Conservation (phyloP, 2,113 vertebrate genomes). For the Macquaria australasica region DNA sequence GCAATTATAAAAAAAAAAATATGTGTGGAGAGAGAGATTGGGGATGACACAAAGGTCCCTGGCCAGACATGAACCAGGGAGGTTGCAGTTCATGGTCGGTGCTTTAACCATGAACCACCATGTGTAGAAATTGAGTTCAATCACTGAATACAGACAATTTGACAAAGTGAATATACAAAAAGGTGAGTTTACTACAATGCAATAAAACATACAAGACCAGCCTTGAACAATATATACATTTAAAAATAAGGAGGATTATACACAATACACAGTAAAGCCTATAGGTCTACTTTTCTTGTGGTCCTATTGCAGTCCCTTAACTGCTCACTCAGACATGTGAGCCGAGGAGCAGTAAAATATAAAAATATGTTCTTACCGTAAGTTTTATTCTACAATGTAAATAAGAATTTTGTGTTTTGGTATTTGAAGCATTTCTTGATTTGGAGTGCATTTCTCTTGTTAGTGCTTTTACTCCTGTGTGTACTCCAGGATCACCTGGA, state of each 20-base stretch:
- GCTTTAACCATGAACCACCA: background rate
- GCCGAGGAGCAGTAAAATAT: background rate
- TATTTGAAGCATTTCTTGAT: background rate
- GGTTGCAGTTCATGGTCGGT: background rate
- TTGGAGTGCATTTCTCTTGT: background rate
- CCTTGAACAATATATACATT: background rate
- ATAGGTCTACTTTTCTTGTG: background rate
- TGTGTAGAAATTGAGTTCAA: background rate
- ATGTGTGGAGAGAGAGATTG: background rate
- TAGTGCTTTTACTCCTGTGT: background rate
- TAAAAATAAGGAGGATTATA: background rate
- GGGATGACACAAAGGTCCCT: background rate
- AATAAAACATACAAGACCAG: background rate
- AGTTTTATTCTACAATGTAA: background rate
- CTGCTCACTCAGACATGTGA: background rate
- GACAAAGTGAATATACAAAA: background rate
- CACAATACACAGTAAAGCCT: background rate
- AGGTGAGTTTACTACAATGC: background rate
- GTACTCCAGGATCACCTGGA: background rate
- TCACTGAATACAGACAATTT: background rate
- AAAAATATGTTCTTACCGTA: background rate
- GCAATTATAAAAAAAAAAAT: too few species aligned
- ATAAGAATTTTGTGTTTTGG: background rate
- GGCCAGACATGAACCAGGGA: background rate
- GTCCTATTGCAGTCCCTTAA: background rate